Evolutionary conservation across 2,113 vertebrate species (phyloP).

Genomic region (Ia io): DNA sequence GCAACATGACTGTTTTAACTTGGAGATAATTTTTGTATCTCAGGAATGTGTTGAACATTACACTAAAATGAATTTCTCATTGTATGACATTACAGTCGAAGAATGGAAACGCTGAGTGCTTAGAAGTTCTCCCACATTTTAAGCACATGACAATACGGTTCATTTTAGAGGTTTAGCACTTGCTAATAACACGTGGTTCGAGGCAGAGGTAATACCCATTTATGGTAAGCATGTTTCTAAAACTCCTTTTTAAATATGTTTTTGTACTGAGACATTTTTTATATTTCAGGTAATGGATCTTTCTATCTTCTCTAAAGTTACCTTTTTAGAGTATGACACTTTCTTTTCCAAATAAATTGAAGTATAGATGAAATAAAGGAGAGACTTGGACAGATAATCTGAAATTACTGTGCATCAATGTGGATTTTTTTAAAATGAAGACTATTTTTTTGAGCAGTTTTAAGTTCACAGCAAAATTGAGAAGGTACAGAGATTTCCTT

Average conservation of each 20-base stretch:
- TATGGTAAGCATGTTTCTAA: conserved; percentile 9
- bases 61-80: not conserved
- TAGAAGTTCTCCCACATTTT: conserved; percentile 17
- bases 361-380: not conserved
- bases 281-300: conserved; percentile 20
- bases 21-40: not conserved
- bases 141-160: not conserved
- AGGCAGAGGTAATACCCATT: not conserved
- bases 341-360: not conserved
- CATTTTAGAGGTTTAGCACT: conserved; percentile 38
- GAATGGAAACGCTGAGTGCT: not conserved
- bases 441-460: not conserved
- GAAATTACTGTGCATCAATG: not conserved
- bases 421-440: not conserved
- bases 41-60: conserved; percentile 38
- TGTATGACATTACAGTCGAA: conserved; percentile 25
- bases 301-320: conserved; percentile 6
- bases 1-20: not conserved
- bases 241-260: conserved; percentile 14
- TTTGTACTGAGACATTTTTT: conserved; percentile 3
- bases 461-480: not conserved
- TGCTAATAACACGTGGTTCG: conserved; percentile 13
- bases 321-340: not conserved
- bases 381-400: not conserved
- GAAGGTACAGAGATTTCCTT: not conserved